Evolutionary conservation across 2,888 invertebrate genomes (phyloP).

Genomic region (Pollenia griseotomentosa): DNA sequence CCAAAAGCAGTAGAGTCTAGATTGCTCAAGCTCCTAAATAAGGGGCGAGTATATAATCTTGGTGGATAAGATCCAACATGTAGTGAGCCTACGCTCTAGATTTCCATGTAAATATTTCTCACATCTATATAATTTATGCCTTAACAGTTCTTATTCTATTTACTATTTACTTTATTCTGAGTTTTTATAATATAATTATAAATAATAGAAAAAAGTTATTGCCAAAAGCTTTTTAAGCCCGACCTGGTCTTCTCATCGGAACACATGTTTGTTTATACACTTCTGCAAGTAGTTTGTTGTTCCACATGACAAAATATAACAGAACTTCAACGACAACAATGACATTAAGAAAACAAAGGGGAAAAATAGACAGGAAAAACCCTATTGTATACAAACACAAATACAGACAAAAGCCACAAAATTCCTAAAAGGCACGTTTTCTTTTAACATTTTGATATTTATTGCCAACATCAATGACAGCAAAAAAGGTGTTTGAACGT

Average conservation of each 20-base stretch:
- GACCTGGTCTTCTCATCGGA: not conserved
- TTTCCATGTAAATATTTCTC: too few relatives aligned
- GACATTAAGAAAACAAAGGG: constrained; percentile 30
- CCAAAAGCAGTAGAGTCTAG: too few relatives aligned
- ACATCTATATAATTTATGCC: too few relatives aligned
- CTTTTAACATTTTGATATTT: constrained; percentile 66
- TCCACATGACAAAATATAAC: constrained; percentile 25
- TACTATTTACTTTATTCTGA: too few relatives aligned
- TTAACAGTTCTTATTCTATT: too few relatives aligned
- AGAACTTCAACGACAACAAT: constrained; percentile 30
- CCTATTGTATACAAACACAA: not conserved
- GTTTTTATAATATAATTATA: too few relatives aligned
- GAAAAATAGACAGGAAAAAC: not conserved
- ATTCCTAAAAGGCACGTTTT: constrained; percentile 69
- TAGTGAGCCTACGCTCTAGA: too few relatives aligned
- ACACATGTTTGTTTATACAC: constrained; percentile 31
- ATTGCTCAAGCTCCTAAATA: too few relatives aligned
- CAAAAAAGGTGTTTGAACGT: not conserved
- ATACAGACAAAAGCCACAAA: constrained; percentile 54
- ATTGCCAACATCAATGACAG: constrained; percentile 50
- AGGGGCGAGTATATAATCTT: too few relatives aligned
- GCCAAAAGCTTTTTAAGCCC: too few relatives aligned
- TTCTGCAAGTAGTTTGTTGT: constrained; percentile 44
- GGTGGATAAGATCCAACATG: too few relatives aligned
- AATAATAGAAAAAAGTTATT: too few relatives aligned